A percentile compares a stretch with the other conserved stretches of the same genome.
These are phyloP conservation scores for Gymnothorax javanicus DNA, from an alignment of 2,797 vertebrate genomes.

Conservation along the genomic window DNA sequence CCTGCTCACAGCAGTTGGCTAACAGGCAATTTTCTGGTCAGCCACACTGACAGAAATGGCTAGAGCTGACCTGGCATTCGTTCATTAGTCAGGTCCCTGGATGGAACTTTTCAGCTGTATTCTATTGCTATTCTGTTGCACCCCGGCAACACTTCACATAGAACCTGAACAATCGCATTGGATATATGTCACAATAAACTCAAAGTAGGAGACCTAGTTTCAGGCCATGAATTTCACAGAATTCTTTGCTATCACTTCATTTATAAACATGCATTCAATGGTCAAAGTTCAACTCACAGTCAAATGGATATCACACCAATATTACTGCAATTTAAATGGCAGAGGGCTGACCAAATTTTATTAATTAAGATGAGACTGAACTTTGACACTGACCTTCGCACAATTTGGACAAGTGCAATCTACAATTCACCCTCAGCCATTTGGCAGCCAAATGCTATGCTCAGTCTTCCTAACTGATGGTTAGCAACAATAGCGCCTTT, in stretches of 20 bases:
- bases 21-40: slow-evolving; percentile 18
- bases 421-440: neutral
- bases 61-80: neutral
- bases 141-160: neutral
- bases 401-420: neutral
- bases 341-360: neutral
- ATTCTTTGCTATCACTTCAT: neutral
- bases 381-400: neutral
- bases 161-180: neutral
- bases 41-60: neutral
- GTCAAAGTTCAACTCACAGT: neutral
- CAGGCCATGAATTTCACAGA: neutral
- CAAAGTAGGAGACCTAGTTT: neutral
- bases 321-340: neutral
- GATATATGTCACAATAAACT: neutral
- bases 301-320: neutral
- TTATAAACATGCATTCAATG: neutral
- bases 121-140: neutral
- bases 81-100: neutral
- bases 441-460: neutral
- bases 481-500: neutral
- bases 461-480: neutral
- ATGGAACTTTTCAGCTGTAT: neutral
- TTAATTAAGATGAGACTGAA: neutral
- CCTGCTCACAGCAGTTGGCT: slow-evolving; percentile 11